Evolutionary conservation across 1,140 invertebrate species (phyloP), one percentile per base, ranked within the genome.

Genomic region (Oedothorax gibbosus): DNA sequence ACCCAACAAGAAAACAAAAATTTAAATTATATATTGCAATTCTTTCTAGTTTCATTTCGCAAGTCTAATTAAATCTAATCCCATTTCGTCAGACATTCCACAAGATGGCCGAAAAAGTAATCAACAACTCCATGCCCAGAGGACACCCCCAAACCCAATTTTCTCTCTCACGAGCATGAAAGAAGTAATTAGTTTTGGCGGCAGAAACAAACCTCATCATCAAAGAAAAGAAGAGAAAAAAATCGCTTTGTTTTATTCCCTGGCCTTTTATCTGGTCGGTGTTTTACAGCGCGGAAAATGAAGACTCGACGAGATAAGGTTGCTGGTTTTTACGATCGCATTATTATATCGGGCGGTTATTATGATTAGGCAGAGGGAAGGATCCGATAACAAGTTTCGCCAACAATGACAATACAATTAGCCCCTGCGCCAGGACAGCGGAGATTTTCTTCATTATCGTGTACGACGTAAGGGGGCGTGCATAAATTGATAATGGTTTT

Each of bases 351-450:
- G 81, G 68, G 81, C 81, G 81, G 50, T 84, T 84, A 84, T 84
- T 84, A 84, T 84, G 81, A 84, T 84, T 84, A 84, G 81, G 81
- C 81, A 84, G 81, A 76, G 75, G 81, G 81, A 84, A 73, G 71
- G 81, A 84, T 84, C 81, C 81, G 81, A 84, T 84, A 84, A 84
- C 81, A 84, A 84, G 81, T 84, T 84, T 84, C 21, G 71, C 81
- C 81, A 84, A 84, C 81, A 84, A 84, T 84, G 81, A 84, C 81
- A 84, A 84, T 84, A 84, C 81, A 84, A 84, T 84, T 84, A 84
- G 81, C 81, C 81, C 71, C 54, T 72, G 81, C 75, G 81, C 81
- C 76, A 66, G 65, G 71, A 35, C 35, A 84, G 81, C 71, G 81
- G 50, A 84, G 81, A 84, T 84, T 84, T 84, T 84, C 81, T 84